Conservation (phyloP, 1,140 invertebrate species). For the Leptoteleia sp. region DNA sequence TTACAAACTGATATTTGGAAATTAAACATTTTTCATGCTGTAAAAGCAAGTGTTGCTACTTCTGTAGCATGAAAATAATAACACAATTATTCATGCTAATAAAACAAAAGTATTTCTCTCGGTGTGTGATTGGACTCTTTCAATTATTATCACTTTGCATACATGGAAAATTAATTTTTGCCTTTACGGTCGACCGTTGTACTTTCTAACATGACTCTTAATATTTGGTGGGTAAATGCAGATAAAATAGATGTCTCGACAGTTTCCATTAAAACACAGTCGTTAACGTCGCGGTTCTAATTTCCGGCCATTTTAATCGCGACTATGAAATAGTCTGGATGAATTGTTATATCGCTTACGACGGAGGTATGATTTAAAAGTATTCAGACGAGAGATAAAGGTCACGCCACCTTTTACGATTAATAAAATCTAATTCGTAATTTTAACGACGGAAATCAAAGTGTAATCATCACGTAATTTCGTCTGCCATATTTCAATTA, state of each 20-base stretch:
- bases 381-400: background rate
- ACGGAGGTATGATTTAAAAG: conserved; percentile 6
- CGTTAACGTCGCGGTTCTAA: conserved; percentile 13
- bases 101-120: too few species aligned
- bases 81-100: too few species aligned
- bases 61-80: too few species aligned
- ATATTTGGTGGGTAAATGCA: conserved; percentile 6
- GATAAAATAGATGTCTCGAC: conserved; percentile 16
- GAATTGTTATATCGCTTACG: conserved; percentile 12
- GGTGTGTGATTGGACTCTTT: too few species aligned
- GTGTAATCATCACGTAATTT: conserved; percentile 5
- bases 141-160: conserved; percentile 1
- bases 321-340: conserved; percentile 5
- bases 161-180: conserved; percentile 6
- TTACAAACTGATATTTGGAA: too few species aligned
- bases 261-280: conserved; percentile 7
- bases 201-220: conserved; percentile 2
- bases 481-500: background rate
- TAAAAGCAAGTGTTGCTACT: too few species aligned
- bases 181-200: background rate
- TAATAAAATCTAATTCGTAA: conserved; percentile 12
- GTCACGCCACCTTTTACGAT: background rate
- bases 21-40: too few species aligned
- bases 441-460: conserved; percentile 3
- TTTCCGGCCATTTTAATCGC: conserved; percentile 3